Evolutionary conservation across 2,797 vertebrate genomes (phyloP), one percentile per base, ranked within the genome.

Genomic region (Brotula barbata): DNA sequence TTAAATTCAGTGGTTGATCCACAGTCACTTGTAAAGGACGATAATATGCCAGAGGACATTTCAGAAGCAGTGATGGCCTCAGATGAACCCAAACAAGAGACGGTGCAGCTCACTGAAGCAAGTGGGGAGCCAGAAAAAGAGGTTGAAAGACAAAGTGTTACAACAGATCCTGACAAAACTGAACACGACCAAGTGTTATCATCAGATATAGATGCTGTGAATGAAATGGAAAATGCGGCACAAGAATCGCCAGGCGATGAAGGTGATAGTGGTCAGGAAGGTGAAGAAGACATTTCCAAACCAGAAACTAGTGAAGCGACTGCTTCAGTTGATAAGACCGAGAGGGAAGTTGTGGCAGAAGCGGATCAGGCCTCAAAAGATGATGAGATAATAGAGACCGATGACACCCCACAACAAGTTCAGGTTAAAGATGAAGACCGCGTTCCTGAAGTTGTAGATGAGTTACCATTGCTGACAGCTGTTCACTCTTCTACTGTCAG

Each of bases 401-500:
- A 47, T 13, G 12, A 45, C 12, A 3, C 62, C n/a, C 7, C 44
- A 25, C 52, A 49, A 16, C 20, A 69, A 34, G 13, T 15, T 50
- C 34, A 41, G 19, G 20, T 25, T 36, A 50, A 64, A 19, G 66
- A 62, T 16, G 47, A 77, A 40, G 45, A 69, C 5, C 3, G 34
- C 14, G 16, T 34, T 7, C 16, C 37, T 63, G 58, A 88, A 55
- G 68, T 22, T 42, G 33, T 45, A n/a, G 59, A 80, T 6, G 42
- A 72, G 42, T 16, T 79, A 39, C 31, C 57, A 71, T 43, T 53
- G 49, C 11, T 69, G n/a, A 36, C 22, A 62, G 50, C 71, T 68
- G 70, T 78, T 58, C 67, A 75, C 40, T 25, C 78, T 25, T 49
- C 64, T 0, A 54, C 62, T 45, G 23, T 72, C 7, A 72, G 44